phyloP scores from a whole-genome alignment of 2,113 vertebrate genomes.

The Dasyprocta punctata region DNA sequence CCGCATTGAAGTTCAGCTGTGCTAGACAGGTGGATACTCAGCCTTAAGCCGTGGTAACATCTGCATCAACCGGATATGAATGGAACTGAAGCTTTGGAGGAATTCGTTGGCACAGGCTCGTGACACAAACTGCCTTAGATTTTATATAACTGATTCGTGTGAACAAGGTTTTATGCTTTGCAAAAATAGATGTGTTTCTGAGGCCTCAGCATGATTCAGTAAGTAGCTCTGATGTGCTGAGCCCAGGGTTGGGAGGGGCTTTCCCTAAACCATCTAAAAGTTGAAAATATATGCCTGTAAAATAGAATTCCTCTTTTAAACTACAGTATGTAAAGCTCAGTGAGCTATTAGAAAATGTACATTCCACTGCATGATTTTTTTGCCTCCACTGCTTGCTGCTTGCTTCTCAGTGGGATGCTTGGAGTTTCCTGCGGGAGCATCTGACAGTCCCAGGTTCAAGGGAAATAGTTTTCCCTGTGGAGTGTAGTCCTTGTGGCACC shows the following conservation, averaged over 20 bases:
- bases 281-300: background rate
- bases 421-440: background rate
- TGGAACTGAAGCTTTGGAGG: background rate
- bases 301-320: background rate
- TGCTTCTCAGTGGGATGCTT: background rate
- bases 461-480: fast-evolving
- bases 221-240: background rate
- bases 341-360: background rate
- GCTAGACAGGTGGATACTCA: background rate
- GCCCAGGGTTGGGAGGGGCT: background rate
- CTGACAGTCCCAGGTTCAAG: background rate
- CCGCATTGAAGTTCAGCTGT: fast-evolving
- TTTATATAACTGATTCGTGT: too few relatives aligned
- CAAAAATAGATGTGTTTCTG: background rate
- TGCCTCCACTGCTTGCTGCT: too few relatives aligned
- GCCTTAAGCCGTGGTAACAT: background rate
- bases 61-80: fast-evolving
- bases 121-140: background rate
- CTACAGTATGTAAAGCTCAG: background rate
- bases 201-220: background rate
- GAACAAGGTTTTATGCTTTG: background rate
- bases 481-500: fast-evolving
- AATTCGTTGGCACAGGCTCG: background rate
- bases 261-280: background rate
- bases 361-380: background rate